Conservation (phyloP, 2,888 invertebrate genomes). For the Microctonus aethiopoides region DNA sequence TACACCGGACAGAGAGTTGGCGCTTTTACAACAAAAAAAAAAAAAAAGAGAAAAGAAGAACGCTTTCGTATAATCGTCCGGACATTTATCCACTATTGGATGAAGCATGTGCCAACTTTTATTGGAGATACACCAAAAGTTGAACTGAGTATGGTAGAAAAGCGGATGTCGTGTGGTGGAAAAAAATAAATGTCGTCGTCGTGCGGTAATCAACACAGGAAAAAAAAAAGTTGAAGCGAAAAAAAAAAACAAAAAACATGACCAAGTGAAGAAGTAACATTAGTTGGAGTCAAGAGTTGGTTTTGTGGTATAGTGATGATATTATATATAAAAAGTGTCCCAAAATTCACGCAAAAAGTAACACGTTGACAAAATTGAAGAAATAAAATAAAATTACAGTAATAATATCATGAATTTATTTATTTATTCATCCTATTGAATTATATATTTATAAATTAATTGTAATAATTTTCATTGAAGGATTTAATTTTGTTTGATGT, state of each 20-base stretch:
- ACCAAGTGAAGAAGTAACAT: conserved; percentile 40
- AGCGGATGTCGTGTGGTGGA: conserved; percentile 18
- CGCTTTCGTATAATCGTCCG: conserved; percentile 53
- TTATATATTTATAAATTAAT: too few species aligned
- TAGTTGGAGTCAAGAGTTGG: conserved; percentile 48
- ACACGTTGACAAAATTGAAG: too few species aligned
- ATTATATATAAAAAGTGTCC: too few species aligned
- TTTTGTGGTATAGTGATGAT: conserved; percentile 27
- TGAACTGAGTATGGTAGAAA: conserved; percentile 37
- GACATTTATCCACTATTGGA: conserved; percentile 59
- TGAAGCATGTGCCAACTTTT: conserved; percentile 60
- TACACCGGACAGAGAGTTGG: conserved; percentile 11
- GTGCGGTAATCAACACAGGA: conserved; percentile 9
- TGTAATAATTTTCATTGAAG: conserved; percentile 1
- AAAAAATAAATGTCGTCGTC: neutral
- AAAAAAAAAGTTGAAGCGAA: conserved; percentile 21
- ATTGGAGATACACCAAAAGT: conserved; percentile 61
- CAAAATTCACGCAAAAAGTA: too few species aligned
- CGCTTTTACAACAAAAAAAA: too few species aligned
- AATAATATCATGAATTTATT: too few species aligned
- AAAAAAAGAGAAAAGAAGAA: neutral
- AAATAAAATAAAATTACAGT: too few species aligned
- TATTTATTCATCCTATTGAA: too few species aligned
- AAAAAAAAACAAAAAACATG: neutral
- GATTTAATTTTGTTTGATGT: conserved; percentile 23